Evolutionary conservation across 2,888 invertebrate species (phyloP), one percentile per base, ranked within the genome.

Genomic region (Nebria brevicollis): DNA sequence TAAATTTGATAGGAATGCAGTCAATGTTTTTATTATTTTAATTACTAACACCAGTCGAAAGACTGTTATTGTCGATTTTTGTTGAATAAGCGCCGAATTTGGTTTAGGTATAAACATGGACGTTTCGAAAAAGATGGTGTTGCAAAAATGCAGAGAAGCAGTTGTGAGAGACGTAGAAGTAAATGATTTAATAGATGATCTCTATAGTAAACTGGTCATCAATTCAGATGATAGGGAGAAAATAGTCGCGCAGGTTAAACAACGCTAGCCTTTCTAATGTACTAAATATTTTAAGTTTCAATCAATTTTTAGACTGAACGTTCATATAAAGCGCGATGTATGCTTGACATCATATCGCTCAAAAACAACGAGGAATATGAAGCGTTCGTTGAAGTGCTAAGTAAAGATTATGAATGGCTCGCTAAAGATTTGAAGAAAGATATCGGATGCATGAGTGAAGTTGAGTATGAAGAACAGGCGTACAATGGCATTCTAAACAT

Each of bases 351-450:
- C 2, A 84, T 91, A 74, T 86, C 90, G 26, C 88, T 89, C 82
- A 89, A 87, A 85, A 90, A 90, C 8, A 88, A 86, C 80, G 85
- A 85, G n/a, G 89, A 92, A 0, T 93, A 90, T 87, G 89, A 91
- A 77, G 88, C 87, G 8, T 93, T 93, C 86, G 91, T 91, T 77
- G 90, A 91, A 84, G 89, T 91, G 77, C 86, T 93, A 20, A 87
- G 88, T 8, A 91, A 91, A 82, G 90, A 92, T 85, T 92, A 93
- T 86, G 85, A 86, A 66, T 93, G 93, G 93, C 86, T 93, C 75
- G 91, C 90, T 86, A 88, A 90, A 76, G 89, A 90, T 43, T 88
- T 93, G 73, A 89, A 89, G 6, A 84, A 87, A 3, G 87, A 70
- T 72, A 43, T 80, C 42, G 81, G 88, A 34, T 87, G 87, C 84